Conservation (phyloP, 2,113 vertebrate genomes). For the Pelusios castaneus region DNA sequence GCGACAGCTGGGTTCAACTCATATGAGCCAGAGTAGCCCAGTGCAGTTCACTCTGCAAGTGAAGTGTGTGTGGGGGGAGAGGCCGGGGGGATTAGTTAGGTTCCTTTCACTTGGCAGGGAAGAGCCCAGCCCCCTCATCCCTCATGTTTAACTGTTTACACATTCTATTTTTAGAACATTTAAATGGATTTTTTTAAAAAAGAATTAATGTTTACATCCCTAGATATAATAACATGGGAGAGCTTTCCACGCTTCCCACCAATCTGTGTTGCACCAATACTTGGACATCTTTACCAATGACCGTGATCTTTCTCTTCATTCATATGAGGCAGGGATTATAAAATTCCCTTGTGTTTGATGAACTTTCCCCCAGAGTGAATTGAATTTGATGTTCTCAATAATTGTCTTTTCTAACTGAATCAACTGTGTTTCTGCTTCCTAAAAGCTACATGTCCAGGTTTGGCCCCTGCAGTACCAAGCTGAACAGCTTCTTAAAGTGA, state of each 20-base stretch:
- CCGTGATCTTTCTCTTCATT: background rate
- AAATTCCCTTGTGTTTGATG: background rate
- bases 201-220: no score
- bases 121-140: no score
- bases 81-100: no score
- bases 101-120: no score
- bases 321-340: background rate
- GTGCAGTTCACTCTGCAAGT: no score
- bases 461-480: background rate
- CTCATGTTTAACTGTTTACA: no score
- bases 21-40: no score
- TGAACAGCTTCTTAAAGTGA: background rate
- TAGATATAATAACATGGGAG: background rate
- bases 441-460: background rate
- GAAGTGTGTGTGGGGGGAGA: no score
- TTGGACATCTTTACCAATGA: background rate
- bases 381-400: background rate
- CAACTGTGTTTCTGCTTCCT: background rate
- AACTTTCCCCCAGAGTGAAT: background rate
- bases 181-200: no score
- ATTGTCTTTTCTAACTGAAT: background rate
- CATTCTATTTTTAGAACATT: no score
- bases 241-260: background rate
- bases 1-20: no score
- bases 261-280: background rate